Base-by-base conservation (phyloP, 2,113 vertebrate species). In the Myiopsitta monachus region DNA sequence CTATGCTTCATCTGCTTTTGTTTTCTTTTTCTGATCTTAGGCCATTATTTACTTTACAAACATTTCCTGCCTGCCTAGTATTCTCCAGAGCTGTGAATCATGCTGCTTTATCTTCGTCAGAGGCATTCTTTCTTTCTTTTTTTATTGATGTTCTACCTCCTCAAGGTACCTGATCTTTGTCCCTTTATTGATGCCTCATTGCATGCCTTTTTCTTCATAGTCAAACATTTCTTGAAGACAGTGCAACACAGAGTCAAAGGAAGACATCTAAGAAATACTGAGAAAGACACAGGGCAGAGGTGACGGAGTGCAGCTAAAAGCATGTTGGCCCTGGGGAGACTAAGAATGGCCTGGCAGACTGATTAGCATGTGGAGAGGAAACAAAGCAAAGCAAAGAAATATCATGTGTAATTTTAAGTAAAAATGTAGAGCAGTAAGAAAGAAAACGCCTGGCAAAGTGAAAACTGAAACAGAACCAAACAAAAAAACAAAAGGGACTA, bases 41-140 rank as follows among this genome's bases (percentile, higher is more conserved):
- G 43, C 26, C 62, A 83, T 94, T 96, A 94, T 94, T 96, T 96
- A 95, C 74, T 74, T 91, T 70, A 69, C 77, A 94, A 92, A 94
- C 41, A 80, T 46, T 91, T 85, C 74, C 76, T 89, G 77, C 41
- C 88, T 87, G 67, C 55, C 78, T 84, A 27, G 70, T 63, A 85
- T 85, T 94, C 94, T 92, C 70, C 67, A 94, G 69, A 94, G 83
- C 74, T 82, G 73, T 82, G 90, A 87, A 68, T 84, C 77, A 66
- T 3, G 1, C 62, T 79, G 52, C 83, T 95, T 93, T 92, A 82
- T 73, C 87, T 88, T 67, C 77, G 67, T 91, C 81, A 76, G 77
- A 91, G 83, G 26, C 28, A 63, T 54, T 46, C 47, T 28, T 67
- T 78, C 90, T n/a, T 79, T 36, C 64, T 43, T 78, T 94, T 94